Conservation (phyloP, 2,113 vertebrate genomes). For the Propithecus coquereli region DNA sequence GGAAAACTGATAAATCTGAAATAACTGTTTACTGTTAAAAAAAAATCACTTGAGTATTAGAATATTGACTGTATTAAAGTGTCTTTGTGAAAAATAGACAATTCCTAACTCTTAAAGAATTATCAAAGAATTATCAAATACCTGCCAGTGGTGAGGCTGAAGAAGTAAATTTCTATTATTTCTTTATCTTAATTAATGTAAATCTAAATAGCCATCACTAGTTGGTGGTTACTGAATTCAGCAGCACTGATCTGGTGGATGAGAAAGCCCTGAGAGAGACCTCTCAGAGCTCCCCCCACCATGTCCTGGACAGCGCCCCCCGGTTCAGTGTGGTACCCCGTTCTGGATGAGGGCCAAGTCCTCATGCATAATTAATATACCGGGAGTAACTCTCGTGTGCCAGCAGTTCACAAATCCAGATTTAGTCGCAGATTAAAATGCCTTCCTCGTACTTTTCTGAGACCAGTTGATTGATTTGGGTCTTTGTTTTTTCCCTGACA, state of each 20-base stretch:
- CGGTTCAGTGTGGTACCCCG: accelerated
- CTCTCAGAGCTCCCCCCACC: neutral
- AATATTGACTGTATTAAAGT: conserved; percentile 62
- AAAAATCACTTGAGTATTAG: conserved; percentile 48
- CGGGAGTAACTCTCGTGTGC: neutral
- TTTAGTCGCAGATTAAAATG: too few relatives aligned
- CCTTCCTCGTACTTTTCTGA: neutral
- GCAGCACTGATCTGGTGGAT: neutral
- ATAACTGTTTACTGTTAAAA: neutral
- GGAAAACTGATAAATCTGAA: neutral
- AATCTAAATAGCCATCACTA: neutral
- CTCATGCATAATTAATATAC: neutral
- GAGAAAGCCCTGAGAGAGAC: conserved; percentile 39
- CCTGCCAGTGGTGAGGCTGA: neutral
- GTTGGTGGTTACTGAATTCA: neutral
- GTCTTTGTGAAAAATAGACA: conserved; percentile 32
- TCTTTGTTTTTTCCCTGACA: neutral
- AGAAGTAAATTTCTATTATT: neutral
- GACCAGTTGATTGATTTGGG: neutral
- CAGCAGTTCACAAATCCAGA: neutral
- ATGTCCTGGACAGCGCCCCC: too few relatives aligned
- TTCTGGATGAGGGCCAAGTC: neutral
- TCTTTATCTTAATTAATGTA: neutral
- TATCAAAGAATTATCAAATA: conserved; percentile 56
- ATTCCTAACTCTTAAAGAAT: conserved; percentile 61